These are phyloP conservation scores for Burhinus oedicnemus DNA, from an alignment of 2,113 vertebrate genomes.

Conservation along the genomic window DNA sequence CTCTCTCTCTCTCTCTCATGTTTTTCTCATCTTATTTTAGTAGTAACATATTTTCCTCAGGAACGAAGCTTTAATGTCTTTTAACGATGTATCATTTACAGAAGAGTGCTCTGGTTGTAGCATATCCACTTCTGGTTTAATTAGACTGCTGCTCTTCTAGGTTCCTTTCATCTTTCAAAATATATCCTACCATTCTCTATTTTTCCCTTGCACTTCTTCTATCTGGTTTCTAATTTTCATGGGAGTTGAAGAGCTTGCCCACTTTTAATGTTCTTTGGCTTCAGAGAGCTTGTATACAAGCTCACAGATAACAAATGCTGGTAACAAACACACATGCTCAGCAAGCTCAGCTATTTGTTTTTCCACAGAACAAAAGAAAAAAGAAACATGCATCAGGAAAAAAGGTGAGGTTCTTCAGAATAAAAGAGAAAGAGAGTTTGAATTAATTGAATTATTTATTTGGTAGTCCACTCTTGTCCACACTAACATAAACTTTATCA, in stretches of 20 bases:
- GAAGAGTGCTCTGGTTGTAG: slow-evolving; percentile 42
- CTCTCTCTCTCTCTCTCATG: background rate
- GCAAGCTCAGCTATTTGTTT: background rate
- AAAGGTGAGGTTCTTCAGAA: background rate
- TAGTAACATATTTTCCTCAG: slow-evolving; percentile 39
- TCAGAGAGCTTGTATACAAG: background rate
- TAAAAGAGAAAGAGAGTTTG: background rate
- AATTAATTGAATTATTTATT: slow-evolving; percentile 14
- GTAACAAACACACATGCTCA: background rate
- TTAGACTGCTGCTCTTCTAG: slow-evolving; percentile 58
- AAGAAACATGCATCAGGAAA: background rate
- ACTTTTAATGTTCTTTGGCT: slow-evolving; percentile 32
- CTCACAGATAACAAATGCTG: background rate
- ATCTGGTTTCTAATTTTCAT: slow-evolving; percentile 47
- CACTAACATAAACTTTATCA: background rate
- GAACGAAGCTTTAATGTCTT: slow-evolving; percentile 51
- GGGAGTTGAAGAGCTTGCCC: slow-evolving; percentile 31
- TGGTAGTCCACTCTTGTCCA: background rate
- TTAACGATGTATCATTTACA: slow-evolving; percentile 37
- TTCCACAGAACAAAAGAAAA: background rate
- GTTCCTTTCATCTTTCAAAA: slow-evolving; percentile 72
- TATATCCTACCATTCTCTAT: slow-evolving; percentile 6
- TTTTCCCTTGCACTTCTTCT: slow-evolving; percentile 22
- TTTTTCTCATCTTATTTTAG: slow-evolving; percentile 40
- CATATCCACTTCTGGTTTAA: slow-evolving; percentile 65